Conservation (phyloP, 37 sponge, comb jelly and placozoan species). For the Ianthella basta region DNA sequence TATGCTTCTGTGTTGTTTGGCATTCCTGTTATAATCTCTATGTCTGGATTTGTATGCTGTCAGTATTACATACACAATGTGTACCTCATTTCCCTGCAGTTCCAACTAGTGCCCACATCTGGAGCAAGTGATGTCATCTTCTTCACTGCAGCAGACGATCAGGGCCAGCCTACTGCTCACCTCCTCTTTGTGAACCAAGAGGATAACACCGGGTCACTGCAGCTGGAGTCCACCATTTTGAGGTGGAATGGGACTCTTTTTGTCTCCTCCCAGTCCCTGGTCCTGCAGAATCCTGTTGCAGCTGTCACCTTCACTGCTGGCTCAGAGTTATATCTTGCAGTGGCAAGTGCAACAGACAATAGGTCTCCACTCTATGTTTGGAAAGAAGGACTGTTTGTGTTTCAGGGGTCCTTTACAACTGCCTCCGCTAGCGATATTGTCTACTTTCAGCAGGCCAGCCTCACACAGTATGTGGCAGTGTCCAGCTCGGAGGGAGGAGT, state of each 20-base stretch:
- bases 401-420: slow-evolving; percentile 31
- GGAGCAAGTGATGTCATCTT: slow-evolving; percentile 60
- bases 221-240: slow-evolving; percentile 46
- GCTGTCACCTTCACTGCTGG: slow-evolving; percentile 1
- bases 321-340: slow-evolving; percentile 37
- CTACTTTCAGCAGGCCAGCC: background rate
- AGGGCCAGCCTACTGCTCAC: slow-evolving; percentile 2
- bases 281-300: slow-evolving; percentile 32
- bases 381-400: slow-evolving; percentile 30
- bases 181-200: slow-evolving; percentile 57
- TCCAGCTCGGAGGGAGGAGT: background rate
- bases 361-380: slow-evolving; percentile 54
- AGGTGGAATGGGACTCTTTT: slow-evolving; percentile 53
- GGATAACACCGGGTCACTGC: slow-evolving; percentile 42
- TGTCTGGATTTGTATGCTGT: background rate
- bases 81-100: slow-evolving; percentile 9
- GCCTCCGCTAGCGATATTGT: slow-evolving; percentile 32
- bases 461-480: background rate
- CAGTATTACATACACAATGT: background rate
- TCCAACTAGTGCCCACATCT: slow-evolving; percentile 52
- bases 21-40: background rate
- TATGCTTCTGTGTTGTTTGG: background rate
- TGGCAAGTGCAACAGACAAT: slow-evolving; percentile 44
- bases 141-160: slow-evolving; percentile 11
- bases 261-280: background rate